phyloP scores from a whole-genome alignment of 1,140 invertebrate genomes.

The Heterodera schachtii region DNA sequence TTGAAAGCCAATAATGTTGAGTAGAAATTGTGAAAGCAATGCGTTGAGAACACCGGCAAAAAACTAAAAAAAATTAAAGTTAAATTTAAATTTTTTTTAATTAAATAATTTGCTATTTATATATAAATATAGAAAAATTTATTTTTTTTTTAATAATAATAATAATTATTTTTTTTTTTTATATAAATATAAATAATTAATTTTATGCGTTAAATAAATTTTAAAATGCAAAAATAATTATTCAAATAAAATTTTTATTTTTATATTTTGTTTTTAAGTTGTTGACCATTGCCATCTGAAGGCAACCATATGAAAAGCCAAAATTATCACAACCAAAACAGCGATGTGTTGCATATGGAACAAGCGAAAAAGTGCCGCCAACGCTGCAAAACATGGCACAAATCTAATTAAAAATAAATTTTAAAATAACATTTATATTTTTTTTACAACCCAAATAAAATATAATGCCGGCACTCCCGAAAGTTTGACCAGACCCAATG shows the following conservation, averaged over 20 bases:
- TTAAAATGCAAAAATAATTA: too few relatives aligned
- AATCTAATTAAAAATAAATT: conserved; percentile 20
- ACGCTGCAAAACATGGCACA: conserved; percentile 39
- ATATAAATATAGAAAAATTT: not conserved
- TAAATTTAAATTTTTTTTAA: not conserved
- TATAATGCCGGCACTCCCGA: conserved; percentile 32
- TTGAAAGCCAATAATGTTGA: conserved; percentile 41
- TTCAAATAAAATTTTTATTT: not conserved
- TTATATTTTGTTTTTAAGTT: conserved; percentile 10
- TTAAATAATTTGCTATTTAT: not conserved
- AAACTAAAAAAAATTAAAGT: conserved; percentile 21
- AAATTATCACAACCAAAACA: conserved; percentile 50
- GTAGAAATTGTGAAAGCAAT: conserved; percentile 45
- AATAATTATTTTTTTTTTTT: too few relatives aligned
- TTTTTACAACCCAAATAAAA: conserved; percentile 34
- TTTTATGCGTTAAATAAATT: too few relatives aligned
- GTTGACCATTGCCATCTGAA: conserved; percentile 45
- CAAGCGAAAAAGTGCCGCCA: conserved; percentile 49
- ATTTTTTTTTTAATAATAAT: not conserved
- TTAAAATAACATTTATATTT: not conserved
- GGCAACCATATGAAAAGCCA: conserved; percentile 48
- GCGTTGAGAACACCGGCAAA: conserved; percentile 46
- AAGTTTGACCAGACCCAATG: conserved; percentile 38
- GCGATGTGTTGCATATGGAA: conserved; percentile 47
- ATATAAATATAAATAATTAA: too few relatives aligned